These are phyloP conservation scores for Albula glossodonta DNA, from an alignment of 2,113 vertebrate genomes.

Conservation along the genomic window DNA sequence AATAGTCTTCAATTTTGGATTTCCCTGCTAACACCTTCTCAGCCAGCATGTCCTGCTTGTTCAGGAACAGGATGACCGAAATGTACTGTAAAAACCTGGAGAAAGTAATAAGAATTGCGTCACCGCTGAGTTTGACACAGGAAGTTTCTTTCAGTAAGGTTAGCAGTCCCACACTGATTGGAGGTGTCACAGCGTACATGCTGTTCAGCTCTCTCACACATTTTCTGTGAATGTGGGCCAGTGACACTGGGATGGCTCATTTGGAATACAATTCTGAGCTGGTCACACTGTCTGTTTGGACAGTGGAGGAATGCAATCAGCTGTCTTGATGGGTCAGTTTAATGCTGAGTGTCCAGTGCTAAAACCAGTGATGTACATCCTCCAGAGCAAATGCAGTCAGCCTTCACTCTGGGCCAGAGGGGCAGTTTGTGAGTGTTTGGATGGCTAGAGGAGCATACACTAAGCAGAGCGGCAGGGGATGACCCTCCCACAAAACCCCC, in stretches of 20 bases:
- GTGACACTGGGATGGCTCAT: not conserved
- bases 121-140: not conserved
- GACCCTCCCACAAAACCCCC: too few species aligned
- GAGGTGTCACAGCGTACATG: not conserved
- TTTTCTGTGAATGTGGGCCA: not conserved
- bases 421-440: too few species aligned
- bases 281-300: not conserved
- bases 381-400: too few species aligned
- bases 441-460: too few species aligned
- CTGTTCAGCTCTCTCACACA: not conserved
- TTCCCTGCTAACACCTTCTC: constrained; percentile 98
- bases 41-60: constrained; percentile 97
- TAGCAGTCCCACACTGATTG: not conserved
- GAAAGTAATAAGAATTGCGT: constrained; percentile 25
- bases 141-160: not conserved
- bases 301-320: too few species aligned
- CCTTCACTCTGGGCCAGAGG: too few species aligned
- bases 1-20: constrained; percentile 98
- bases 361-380: too few species aligned
- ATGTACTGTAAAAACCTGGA: constrained; percentile 94
- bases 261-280: not conserved
- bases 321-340: too few species aligned
- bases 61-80: constrained; percentile 96
- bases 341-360: too few species aligned
- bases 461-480: too few species aligned